A percentile compares a stretch with the other conserved stretches of the same genome.
These are phyloP conservation scores for Willisornis vidua DNA, from an alignment of 2,113 vertebrate species.

Conservation along the genomic window DNA sequence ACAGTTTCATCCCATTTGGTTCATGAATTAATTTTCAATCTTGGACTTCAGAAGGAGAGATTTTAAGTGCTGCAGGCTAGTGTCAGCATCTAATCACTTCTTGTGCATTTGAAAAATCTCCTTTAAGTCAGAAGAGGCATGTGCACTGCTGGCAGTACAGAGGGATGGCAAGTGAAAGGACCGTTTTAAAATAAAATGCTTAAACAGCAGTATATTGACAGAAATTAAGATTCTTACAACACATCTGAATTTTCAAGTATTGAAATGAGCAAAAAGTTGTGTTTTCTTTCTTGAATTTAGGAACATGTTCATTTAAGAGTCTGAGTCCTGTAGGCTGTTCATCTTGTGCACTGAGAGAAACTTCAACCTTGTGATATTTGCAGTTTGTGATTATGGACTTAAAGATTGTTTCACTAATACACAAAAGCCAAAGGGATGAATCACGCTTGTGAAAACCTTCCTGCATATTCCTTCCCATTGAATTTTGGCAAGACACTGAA, in stretches of 20 bases:
- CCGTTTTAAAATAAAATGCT: not conserved
- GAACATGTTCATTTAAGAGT: not conserved
- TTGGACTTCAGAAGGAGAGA: not conserved
- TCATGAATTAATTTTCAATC: not conserved
- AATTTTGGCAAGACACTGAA: not conserved
- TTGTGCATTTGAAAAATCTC: not conserved
- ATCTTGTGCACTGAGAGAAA: not conserved
- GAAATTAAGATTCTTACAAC: not conserved
- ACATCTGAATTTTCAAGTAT: not conserved
- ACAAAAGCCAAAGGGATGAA: not conserved
- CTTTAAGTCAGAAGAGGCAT: not conserved
- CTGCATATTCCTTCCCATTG: not conserved
- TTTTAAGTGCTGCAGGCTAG: not conserved
- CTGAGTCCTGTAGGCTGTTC: not conserved
- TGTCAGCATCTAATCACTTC: not conserved
- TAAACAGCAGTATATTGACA: not conserved
- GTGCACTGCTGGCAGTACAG: not conserved
- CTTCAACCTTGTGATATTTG: not conserved
- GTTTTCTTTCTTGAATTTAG: not conserved
- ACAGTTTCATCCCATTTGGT: not conserved
- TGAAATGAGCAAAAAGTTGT: not conserved
- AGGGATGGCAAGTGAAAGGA: not conserved
- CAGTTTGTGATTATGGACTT: not conserved
- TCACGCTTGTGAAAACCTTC: not conserved
- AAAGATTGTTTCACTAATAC: not conserved